Evolutionary conservation across 2,888 invertebrate species (phyloP).

Genomic region (Melangyna quadrimaculata): DNA sequence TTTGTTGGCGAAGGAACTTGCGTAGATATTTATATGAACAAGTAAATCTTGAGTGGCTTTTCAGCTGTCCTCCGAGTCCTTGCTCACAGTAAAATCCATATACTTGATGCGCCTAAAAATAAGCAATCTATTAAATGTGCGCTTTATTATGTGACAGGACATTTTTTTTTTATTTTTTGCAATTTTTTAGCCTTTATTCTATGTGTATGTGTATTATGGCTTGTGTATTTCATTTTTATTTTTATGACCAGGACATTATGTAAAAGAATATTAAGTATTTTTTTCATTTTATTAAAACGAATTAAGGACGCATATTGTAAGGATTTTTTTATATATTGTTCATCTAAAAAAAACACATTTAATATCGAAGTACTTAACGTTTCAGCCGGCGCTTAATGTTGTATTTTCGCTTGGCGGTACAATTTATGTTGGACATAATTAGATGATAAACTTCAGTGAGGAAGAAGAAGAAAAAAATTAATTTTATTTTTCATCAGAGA

Average conservation of each 20-base stretch:
- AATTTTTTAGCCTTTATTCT: constrained; percentile 41
- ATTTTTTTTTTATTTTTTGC: constrained; percentile 31
- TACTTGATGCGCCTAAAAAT: constrained; percentile 36
- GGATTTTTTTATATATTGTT: background rate
- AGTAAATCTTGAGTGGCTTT: constrained; percentile 5
- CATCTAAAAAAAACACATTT: background rate
- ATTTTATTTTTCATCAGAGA: background rate
- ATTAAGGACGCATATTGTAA: constrained; percentile 24
- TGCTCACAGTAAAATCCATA: constrained; percentile 7
- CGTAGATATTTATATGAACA: background rate
- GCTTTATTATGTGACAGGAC: constrained; percentile 62
- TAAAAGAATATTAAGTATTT: background rate
- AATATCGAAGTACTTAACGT: background rate
- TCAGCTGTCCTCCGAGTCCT: constrained; percentile 5
- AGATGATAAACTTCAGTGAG: constrained; percentile 15
- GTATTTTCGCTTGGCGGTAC: background rate
- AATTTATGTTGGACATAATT: constrained; percentile 52
- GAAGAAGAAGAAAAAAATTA: background rate
- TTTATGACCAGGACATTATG: constrained; percentile 53
- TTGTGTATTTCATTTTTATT: constrained; percentile 32
- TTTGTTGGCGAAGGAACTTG: background rate
- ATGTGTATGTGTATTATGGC: too few relatives aligned
- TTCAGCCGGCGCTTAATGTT: background rate
- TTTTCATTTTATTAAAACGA: constrained; percentile 17
- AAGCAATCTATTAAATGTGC: constrained; percentile 62